A percentile compares a stretch with the other conserved stretches of the same genome.
Conservation (phyloP, 2,113 vertebrate genomes). For the Procavia capensis region DNA sequence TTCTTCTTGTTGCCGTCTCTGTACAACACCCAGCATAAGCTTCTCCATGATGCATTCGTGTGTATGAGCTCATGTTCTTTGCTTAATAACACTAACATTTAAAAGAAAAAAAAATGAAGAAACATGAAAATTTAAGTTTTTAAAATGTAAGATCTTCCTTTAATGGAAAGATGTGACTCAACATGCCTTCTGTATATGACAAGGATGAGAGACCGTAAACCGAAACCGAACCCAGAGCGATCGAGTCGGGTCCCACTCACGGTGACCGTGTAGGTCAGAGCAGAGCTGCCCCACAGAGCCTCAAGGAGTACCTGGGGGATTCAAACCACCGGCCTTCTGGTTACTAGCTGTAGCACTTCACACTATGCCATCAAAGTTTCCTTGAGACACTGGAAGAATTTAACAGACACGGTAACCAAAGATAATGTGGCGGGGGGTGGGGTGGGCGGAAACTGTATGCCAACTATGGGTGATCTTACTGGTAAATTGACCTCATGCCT, state of each 20-base stretch:
- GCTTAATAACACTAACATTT: background rate
- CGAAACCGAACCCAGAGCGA: too few species aligned
- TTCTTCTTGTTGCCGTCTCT: background rate
- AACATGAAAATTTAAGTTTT: background rate
- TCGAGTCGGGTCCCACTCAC: too few species aligned
- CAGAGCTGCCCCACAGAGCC: too few species aligned
- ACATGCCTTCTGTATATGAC: background rate
- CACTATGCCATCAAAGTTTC: too few species aligned
- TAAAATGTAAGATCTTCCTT: background rate
- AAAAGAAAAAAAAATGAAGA: background rate
- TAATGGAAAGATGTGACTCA: background rate
- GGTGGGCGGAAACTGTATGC: too few species aligned
- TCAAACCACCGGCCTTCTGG: too few species aligned
- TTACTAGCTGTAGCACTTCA: too few species aligned
- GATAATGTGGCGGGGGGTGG: too few species aligned
- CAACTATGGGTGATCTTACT: background rate
- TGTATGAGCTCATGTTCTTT: background rate
- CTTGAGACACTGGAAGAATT: background rate
- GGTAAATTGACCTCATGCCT: background rate
- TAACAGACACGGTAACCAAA: background rate
- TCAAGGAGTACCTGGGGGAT: too few species aligned
- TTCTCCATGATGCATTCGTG: background rate
- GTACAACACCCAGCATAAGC: background rate
- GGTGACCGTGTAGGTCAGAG: too few species aligned
- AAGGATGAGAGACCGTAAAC: conserved; percentile 8